Base-by-base conservation (phyloP, 2,888 invertebrate genomes). In the Neoitamus cyanurus region DNA sequence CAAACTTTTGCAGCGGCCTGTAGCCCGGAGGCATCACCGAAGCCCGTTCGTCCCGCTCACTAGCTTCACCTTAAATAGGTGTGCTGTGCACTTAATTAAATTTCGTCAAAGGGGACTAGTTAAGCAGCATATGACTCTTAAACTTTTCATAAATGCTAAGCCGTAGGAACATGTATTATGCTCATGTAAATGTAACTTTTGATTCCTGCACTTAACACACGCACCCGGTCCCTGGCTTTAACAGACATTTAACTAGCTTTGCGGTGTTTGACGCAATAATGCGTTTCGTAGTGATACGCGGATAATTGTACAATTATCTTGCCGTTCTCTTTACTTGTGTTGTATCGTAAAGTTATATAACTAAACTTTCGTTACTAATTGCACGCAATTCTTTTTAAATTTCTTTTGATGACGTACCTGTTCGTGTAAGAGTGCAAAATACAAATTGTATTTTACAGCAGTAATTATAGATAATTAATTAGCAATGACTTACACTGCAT, bases 81-180 rank as follows among this genome's bases (percentile, higher is more conserved):
- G 58, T 58, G 34, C 31, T 58, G 58, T 80, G 58, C 58, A 48
- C 78, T 58, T 80, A 80, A 80, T 80, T 80, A 80, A 80, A 75
- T 75, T 75, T 42, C 34, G 13, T 42, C 42, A 75, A 75, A 75
- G 42, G 28, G 75, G 75, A 75, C 75, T 20, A 75, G 42, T 75
- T 75, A 30, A 75, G n/a, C 75, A 75, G 42, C 75, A 75, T 75
- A 75, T 75, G 75, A 42, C 75, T 75, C 11, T 42, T 75, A 20
- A 75, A 42, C 25, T 75, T 75, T 75, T 75, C 37, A 75, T 75
- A 75, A 42, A 42, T 25, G 37, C 5, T 42, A 75, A 25, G 9
- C 42, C 75, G 42, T 30, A n/a, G 13, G 42, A 75, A 37, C 13
- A 13, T 9, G 13, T 75, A 28, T 20, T 75, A 28, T 25, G 75